Base-by-base conservation (phyloP, 2,797 vertebrate species). In the Sardinella longiceps region DNA sequence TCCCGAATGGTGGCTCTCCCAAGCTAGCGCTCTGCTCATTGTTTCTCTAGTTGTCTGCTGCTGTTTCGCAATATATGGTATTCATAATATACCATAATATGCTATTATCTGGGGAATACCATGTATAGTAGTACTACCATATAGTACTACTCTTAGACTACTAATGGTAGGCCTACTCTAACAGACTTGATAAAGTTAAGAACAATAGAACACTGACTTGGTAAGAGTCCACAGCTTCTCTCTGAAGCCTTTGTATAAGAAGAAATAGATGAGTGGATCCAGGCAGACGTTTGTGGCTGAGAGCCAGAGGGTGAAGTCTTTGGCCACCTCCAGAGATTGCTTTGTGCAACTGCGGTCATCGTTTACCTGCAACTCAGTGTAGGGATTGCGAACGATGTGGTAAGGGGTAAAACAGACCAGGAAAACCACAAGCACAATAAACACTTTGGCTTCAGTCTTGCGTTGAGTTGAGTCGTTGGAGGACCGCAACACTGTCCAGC, bases 321-420 rank as follows among this genome's bases (percentile, higher is more conserved):
- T 99, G 43, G 96, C 96, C 9, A 95, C 89, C 60, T 66, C 33
- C 60, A 66, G 11, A 0, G 28, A 66, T 66, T 66, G 5, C 28
- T 25, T 14, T 0, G 10, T 30, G 60, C 60, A 66, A 86, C 96
- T 98, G 80, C 98, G 92, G 0, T 92, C 93, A 14, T 96, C 94
- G 70, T 93, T 88, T 20, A 95, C 91, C 18, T 85, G 28, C 87
- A 97, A 98, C 37, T 90, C 89, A 43, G 43, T 43, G 43, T 43
- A 43, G 7, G 1, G 43, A 0, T 98, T 94, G 0, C 97, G 95
- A 1, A 94, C 92, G 0, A 95, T 92, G 84, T 99, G 98, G 85
- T 96, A 99, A 0, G 98, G 98, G 0, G 96, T 97, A 6, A 99
- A 99, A 86, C 98, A 98, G 39, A 98, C 0, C 3, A 97, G 95